These are phyloP conservation scores for Anastrepha ludens DNA, from an alignment of 1,140 invertebrate genomes.

Conservation along the genomic window DNA sequence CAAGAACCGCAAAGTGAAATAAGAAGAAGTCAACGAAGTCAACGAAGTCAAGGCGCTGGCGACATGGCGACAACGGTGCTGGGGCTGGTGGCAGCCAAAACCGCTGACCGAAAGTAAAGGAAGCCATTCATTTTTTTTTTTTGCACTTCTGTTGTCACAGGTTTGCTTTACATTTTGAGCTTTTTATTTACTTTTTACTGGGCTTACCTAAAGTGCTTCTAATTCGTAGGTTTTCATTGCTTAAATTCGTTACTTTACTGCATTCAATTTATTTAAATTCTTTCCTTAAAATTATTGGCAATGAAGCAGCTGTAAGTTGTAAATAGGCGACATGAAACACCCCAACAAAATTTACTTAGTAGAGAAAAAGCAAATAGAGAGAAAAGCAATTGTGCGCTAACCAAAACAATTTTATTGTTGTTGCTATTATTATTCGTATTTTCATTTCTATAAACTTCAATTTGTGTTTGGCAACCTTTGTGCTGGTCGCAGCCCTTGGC, in stretches of 20 bases:
- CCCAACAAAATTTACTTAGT: too few relatives aligned
- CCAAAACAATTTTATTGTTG: too few relatives aligned
- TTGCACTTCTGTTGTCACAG: not conserved
- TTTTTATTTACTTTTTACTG: too few relatives aligned
- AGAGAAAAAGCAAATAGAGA: too few relatives aligned
- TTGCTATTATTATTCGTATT: not conserved
- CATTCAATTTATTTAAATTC: constrained; percentile 6
- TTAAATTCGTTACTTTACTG: not conserved
- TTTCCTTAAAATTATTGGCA: not conserved
- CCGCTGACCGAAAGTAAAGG: constrained; percentile 13
- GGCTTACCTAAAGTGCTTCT: not conserved
- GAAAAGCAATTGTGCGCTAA: too few relatives aligned
- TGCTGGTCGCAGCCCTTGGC: not conserved
- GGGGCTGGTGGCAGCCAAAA: constrained; percentile 22
- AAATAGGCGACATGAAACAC: too few relatives aligned
- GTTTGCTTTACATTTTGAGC: not conserved
- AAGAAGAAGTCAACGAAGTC: too few relatives aligned
- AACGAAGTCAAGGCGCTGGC: constrained; percentile 37
- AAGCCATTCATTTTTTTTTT: not conserved
- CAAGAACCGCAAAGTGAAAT: constrained; percentile 24
- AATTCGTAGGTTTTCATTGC: not conserved
- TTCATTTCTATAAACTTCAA: not conserved
- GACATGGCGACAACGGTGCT: constrained; percentile 25
- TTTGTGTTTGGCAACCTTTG: not conserved
- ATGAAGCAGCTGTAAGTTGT: not conserved